Evolutionary conservation across 30 jellyfish, hydroid and myxozoan genomes (phyloP).

Genomic region (Rhopilema esculentum): DNA sequence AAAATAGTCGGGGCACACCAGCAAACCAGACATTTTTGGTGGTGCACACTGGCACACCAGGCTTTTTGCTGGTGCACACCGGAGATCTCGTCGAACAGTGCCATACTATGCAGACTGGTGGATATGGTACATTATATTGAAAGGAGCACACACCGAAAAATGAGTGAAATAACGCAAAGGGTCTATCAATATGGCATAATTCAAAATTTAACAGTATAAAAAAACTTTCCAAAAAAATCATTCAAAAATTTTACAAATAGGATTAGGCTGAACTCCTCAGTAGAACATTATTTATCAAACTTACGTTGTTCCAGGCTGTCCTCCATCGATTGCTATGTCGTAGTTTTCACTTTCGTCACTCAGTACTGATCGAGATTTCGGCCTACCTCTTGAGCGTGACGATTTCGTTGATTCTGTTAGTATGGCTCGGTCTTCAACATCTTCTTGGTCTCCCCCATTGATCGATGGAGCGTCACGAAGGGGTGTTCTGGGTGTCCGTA

Average conservation of each 20-base stretch:
- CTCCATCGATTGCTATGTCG: constrained; percentile 58
- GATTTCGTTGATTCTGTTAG: constrained; percentile 26
- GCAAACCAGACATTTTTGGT: no score
- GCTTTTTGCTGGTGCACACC: no score
- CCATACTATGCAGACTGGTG: no score
- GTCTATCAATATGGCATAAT: no score
- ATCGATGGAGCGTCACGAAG: constrained; percentile 20
- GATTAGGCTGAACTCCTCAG: neutral
- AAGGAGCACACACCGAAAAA: no score
- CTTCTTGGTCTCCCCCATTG: constrained; percentile 4
- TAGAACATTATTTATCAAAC: neutral
- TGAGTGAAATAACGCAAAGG: no score
- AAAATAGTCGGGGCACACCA: no score
- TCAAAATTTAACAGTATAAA: no score
- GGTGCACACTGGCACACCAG: no score
- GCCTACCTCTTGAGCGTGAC: constrained; percentile 33
- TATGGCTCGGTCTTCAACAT: neutral
- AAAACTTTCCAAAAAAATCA: neutral
- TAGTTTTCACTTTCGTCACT: constrained; percentile 20
- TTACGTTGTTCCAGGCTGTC: constrained; percentile 85
- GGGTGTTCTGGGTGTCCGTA: neutral
- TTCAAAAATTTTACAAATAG: neutral
- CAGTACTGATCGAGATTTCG: constrained; percentile 30
- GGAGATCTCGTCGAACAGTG: no score
- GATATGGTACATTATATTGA: no score